Evolutionary conservation across 2,113 vertebrate genomes (phyloP).

Genomic region (Condylura cristata): DNA sequence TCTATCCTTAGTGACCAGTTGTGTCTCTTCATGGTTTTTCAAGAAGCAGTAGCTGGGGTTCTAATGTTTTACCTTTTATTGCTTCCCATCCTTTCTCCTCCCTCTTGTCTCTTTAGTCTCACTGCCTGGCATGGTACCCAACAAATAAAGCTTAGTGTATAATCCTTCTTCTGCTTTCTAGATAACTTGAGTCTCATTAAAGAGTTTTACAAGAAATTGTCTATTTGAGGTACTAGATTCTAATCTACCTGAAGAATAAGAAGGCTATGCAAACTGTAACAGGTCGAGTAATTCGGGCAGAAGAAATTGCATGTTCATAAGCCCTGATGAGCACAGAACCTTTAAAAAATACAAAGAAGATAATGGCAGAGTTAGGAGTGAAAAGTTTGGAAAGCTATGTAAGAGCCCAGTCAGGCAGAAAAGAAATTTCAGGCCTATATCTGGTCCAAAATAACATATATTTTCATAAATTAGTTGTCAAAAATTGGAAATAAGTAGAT

Average conservation of each 20-base stretch:
- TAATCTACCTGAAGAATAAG: not conserved
- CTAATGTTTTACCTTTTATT: not conserved
- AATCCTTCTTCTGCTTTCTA: not conserved
- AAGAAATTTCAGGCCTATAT: not conserved
- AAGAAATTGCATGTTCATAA: not conserved
- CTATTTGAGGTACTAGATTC: not conserved
- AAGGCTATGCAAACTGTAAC: not conserved
- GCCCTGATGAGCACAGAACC: not conserved
- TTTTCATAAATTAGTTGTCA: not conserved
- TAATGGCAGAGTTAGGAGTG: not conserved
- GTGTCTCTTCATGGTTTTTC: not conserved
- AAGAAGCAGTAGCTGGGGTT: not conserved
- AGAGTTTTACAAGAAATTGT: not conserved
- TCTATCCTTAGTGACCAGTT: too few relatives aligned
- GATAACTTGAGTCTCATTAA: not conserved
- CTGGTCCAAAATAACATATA: not conserved
- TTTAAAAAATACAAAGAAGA: not conserved
- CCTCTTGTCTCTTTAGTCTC: not conserved
- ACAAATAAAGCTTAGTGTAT: not conserved
- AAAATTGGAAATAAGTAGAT: slow-evolving; percentile 33
- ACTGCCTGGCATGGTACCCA: not conserved
- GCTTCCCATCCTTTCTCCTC: not conserved
- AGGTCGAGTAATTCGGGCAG: not conserved
- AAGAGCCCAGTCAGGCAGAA: not conserved
- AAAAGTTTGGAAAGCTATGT: not conserved